These are phyloP conservation scores for Gopherus evgoodei DNA, from an alignment of 2,113 vertebrate species.

Conservation along the genomic window DNA sequence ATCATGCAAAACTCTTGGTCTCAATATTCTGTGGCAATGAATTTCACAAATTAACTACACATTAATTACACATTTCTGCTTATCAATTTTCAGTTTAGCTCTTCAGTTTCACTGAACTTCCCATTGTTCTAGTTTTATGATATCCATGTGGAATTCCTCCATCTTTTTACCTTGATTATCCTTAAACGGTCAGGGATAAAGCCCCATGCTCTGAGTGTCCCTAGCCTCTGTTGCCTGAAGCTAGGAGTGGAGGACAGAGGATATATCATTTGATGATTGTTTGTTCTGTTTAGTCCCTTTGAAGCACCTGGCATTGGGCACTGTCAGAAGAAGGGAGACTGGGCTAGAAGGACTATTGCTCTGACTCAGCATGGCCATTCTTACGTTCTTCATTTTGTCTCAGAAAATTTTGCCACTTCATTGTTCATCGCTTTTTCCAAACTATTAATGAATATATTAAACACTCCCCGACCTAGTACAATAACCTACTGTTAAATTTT, in stretches of 20 bases:
- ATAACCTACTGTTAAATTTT: not conserved
- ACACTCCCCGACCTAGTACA: not conserved
- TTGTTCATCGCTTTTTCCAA: not conserved
- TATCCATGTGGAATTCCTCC: not conserved
- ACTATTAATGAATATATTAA: not conserved
- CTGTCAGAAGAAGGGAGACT: not conserved
- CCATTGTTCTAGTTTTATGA: not conserved
- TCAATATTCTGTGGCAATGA: not conserved
- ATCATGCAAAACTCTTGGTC: not conserved
- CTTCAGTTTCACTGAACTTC: not conserved
- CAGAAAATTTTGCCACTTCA: not conserved
- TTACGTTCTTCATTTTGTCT: not conserved
- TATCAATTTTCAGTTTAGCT: not conserved
- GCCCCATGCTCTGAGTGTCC: not conserved
- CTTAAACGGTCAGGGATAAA: not conserved
- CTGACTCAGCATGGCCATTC: not conserved
- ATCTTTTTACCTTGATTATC: not conserved
- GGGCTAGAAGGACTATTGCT: not conserved
- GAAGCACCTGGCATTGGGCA: not conserved
- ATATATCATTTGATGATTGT: not conserved
- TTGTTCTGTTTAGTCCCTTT: not conserved
- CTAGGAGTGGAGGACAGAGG: not conserved
- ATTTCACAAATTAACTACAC: not conserved
- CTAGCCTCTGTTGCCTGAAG: not conserved
- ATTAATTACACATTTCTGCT: not conserved